Conservation (phyloP, 2,113 vertebrate species). For the Microtus oregoni region DNA sequence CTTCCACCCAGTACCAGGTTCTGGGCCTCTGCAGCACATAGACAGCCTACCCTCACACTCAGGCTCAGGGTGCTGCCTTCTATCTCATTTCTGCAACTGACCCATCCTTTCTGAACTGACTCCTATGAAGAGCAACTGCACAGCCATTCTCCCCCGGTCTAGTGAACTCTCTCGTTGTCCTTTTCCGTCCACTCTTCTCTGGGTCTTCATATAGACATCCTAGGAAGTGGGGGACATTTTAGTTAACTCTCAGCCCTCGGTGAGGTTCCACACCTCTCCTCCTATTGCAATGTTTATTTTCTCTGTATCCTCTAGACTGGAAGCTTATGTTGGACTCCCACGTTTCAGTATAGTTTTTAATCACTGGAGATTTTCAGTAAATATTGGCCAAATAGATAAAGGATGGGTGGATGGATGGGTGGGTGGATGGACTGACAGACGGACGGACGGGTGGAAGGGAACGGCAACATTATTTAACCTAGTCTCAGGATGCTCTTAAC, state of each 20-base stretch:
- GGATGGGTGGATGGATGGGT: background rate
- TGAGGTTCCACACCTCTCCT: background rate
- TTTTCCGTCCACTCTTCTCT: background rate
- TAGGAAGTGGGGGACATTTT: background rate
- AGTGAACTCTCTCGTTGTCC: background rate
- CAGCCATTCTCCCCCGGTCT: background rate
- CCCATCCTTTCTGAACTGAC: background rate
- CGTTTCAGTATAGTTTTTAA: background rate
- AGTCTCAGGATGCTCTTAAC: background rate
- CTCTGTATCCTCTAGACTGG: background rate
- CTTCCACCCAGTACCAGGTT: background rate
- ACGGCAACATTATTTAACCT: background rate
- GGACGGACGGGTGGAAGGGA: background rate
- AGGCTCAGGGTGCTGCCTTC: rapidly evolving
- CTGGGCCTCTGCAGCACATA: rapidly evolving
- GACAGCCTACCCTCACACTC: background rate
- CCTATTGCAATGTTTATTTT: background rate
- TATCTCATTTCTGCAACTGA: background rate
- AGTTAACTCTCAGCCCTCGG: background rate
- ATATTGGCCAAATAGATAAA: background rate
- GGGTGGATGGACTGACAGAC: background rate
- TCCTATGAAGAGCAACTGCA: background rate
- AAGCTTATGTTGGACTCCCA: background rate
- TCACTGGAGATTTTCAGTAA: background rate
- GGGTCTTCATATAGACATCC: background rate